phyloP scores from a whole-genome alignment of 2,113 vertebrate genomes.

The Neopipo cinnamomea region DNA sequence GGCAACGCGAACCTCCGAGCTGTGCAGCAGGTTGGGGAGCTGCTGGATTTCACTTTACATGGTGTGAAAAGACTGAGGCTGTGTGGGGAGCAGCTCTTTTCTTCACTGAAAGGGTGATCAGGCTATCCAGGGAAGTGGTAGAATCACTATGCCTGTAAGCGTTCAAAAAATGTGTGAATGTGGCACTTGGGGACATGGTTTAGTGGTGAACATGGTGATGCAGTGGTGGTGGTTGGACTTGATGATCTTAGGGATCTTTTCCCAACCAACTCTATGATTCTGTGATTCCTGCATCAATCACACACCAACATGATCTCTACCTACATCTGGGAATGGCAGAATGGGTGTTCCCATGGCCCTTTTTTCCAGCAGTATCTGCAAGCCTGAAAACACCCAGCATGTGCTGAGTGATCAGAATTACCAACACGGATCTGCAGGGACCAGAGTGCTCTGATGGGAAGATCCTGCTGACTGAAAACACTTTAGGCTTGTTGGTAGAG shows the following conservation, averaged over 20 bases:
- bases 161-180: neutral
- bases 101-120: neutral
- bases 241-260: neutral
- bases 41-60: neutral
- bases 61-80: neutral
- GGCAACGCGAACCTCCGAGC: neutral
- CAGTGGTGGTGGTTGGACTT: neutral
- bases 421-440: neutral
- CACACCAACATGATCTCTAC: rapidly evolving
- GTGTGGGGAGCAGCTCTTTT: neutral
- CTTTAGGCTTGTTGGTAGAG: neutral
- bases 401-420: neutral
- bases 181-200: neutral
- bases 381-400: neutral
- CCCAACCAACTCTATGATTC: neutral
- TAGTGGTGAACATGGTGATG: neutral
- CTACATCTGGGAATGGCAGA: neutral
- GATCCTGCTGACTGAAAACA: neutral
- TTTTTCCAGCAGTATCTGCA: neutral
- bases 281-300: neutral
- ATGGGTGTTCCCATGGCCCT: rapidly evolving
- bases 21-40: neutral
- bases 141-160: neutral
- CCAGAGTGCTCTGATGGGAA: neutral
- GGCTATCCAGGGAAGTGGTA: neutral